Percentiles rank a stretch among this genome's conserved stretches.
Evolutionary conservation across 1,140 invertebrate genomes (phyloP).

Genomic region (Drosophila asahinai): DNA sequence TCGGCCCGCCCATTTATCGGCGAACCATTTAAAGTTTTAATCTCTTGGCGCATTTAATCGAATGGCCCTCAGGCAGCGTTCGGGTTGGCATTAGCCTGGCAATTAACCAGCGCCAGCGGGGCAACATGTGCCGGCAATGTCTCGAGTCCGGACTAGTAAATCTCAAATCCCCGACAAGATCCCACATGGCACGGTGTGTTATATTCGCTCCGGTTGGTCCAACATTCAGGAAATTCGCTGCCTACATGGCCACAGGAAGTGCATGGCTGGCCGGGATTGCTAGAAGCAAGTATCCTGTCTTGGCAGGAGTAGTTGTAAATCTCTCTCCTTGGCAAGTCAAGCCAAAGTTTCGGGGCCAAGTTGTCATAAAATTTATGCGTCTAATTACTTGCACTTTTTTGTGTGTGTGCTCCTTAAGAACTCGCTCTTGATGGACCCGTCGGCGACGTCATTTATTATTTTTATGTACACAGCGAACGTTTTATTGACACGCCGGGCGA

Average conservation of each 20-base stretch:
- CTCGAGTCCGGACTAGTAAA: constrained; percentile 1
- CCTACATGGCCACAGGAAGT: constrained; percentile 35
- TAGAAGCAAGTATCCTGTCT: constrained; percentile 4
- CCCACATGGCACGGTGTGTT: constrained; percentile 52
- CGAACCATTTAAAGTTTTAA: constrained; percentile 71
- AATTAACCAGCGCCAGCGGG: constrained; percentile 49
- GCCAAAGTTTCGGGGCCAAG: constrained; percentile 28
- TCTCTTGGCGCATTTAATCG: constrained; percentile 52
- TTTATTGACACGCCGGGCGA: constrained; percentile 72
- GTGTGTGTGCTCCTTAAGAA: neutral
- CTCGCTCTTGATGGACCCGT: constrained; percentile 40
- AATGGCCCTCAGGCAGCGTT: constrained; percentile 23
- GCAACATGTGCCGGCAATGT: constrained; percentile 62
- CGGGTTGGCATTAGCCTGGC: constrained; percentile 33
- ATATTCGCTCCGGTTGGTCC: constrained; percentile 34
- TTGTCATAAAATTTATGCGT: constrained; percentile 73
- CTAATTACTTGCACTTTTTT: constrained; percentile 74
- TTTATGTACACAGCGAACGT: constrained; percentile 71
- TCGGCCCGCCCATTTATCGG: constrained; percentile 41
- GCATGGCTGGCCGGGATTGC: constrained; percentile 11
- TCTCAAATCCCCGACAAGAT: constrained; percentile 11
- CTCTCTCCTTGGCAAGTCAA: neutral
- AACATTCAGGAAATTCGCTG: constrained; percentile 51
- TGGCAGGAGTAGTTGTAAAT: constrained; percentile 4
- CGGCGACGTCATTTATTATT: constrained; percentile 75